Conservation (phyloP, 2,888 invertebrate genomes). For the Drosophila prolongata region DNA sequence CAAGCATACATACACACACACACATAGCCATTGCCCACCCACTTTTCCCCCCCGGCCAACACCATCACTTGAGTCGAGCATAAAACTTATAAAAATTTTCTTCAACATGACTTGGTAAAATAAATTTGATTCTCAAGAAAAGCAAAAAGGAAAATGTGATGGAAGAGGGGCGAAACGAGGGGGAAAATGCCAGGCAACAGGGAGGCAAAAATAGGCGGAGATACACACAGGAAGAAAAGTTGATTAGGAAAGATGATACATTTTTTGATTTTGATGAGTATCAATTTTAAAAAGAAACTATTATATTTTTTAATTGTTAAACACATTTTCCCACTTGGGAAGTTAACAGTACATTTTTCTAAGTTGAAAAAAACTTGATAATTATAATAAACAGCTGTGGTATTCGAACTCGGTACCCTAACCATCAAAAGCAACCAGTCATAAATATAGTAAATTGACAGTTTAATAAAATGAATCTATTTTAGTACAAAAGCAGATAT, state of each 20-base stretch:
- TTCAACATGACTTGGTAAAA: conserved; percentile 84
- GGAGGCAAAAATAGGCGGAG: conserved; percentile 13
- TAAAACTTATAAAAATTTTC: conserved; percentile 84
- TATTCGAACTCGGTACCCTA: no score
- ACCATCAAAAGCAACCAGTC: no score
- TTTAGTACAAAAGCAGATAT: no score
- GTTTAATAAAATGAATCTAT: no score
- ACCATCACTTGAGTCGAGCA: conserved; percentile 69
- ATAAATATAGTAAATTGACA: no score
- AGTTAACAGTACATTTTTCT: no score
- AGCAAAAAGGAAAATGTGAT: conserved; percentile 59
- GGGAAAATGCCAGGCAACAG: conserved; percentile 38
- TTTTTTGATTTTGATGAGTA: not conserved
- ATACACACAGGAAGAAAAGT: conserved; percentile 2
- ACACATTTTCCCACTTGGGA: no score
- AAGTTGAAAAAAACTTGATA: no score
- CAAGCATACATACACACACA: conserved; percentile 23
- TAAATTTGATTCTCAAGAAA: conserved; percentile 84
- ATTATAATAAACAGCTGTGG: no score
- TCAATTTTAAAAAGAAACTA: no score
- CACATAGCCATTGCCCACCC: conserved; percentile 25
- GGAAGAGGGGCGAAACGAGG: conserved; percentile 47
- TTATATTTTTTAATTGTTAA: no score
- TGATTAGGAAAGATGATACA: not conserved
- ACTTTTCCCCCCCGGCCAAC: conserved; percentile 13